Base-by-base conservation (phyloP, 35 echinoderm and acorn worm genomes). In the Patiria miniata region DNA sequence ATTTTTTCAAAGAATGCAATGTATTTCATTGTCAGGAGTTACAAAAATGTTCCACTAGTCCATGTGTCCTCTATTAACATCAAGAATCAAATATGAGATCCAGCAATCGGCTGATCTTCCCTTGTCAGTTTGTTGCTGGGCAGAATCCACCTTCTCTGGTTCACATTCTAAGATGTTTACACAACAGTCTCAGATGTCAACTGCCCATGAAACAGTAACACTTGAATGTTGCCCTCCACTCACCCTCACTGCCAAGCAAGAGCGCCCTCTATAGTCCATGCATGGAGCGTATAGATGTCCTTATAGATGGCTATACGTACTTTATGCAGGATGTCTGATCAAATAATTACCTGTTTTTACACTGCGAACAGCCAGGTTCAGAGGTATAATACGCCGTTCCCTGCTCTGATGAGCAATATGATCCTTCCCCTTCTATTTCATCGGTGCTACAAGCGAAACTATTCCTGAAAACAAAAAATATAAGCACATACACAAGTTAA, bases 331-430 rank as follows among this genome's bases (percentile, higher is more conserved):
- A 69, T 3, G 33, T 28, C 18, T 69, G 17, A 7, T 69, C 5
- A 69, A 4, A 69, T 33, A 38, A 2, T 57, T 36, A 84, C 82
- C 82, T 84, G 14, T 84, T 84, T 37, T 8, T 33, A 39, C 82
- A 84, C 33, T 84, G 82, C 14, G 36, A 17, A 37, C 82, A 84
- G 0, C 82, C 82, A 29, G 82, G 82, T 34, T 84, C 28, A 57
- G 82, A 26, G 16, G 53, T 60, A 18, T 34, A 84, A 28, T 57
- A 84, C 21, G 82, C 82, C 36, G 82, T 36, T 7, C 82, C 82
- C 53, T 84, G 57, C 12, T 84, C 53, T 37, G 55, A 34, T 18
- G 54, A 34, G 57, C 82, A 84, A 29, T 26, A 65, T 58, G 82
- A 84, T 10, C 53, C 55, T 26, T 57, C 57, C 7, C 82, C 82